Evolutionary conservation across 2,797 vertebrate genomes (phyloP).

Genomic region (Sebastiscus albofasciatus): DNA sequence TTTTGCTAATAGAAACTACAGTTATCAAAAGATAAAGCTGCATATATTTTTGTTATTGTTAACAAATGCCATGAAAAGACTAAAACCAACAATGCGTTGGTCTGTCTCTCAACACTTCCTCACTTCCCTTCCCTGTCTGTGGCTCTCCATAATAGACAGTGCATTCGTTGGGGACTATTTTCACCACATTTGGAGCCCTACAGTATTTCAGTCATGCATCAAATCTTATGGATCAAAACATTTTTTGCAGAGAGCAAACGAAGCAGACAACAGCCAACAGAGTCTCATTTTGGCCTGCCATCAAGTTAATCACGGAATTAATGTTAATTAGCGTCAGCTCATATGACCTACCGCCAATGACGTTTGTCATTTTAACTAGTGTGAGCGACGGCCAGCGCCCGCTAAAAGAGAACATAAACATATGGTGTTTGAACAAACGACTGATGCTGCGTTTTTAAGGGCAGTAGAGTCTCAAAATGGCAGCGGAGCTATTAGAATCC

Average conservation of each 20-base stretch:
- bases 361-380: not conserved
- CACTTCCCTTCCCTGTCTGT: not conserved
- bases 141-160: not conserved
- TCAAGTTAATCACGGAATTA: not conserved
- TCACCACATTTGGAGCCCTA: not conserved
- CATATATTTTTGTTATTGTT: not conserved
- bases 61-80: not conserved
- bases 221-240: not conserved
- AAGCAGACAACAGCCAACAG: not conserved
- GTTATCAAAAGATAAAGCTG: not conserved
- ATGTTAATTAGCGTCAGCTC: not conserved
- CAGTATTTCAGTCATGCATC: not conserved
- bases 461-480: not conserved
- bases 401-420: not conserved
- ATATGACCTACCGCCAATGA: not conserved
- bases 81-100: not conserved
- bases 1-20: not conserved
- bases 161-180: not conserved
- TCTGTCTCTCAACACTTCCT: not conserved
- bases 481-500: not conserved
- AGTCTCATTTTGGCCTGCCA: not conserved
- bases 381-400: not conserved
- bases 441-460: not conserved
- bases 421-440: not conserved
- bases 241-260: not conserved